phyloP scores from a whole-genome alignment of 2,888 invertebrate genomes.

The Escarpia spicata region DNA sequence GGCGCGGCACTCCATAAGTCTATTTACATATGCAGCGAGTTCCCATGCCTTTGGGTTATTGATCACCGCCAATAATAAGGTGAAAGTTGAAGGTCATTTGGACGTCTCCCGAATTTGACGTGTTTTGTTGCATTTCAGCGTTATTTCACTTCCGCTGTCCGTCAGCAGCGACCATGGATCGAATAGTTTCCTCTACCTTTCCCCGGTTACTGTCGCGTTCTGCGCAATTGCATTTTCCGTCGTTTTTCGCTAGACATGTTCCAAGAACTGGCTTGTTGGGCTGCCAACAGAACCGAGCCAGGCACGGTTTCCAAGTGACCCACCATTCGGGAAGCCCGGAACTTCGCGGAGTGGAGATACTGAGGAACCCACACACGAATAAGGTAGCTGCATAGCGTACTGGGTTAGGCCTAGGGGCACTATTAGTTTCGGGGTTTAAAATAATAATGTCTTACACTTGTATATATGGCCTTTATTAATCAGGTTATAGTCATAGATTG shows the following conservation, averaged over 20 bases:
- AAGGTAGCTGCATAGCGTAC: neutral
- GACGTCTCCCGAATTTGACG: neutral
- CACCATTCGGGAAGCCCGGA: neutral
- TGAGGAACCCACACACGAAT: neutral
- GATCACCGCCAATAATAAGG: slow-evolving; percentile 10
- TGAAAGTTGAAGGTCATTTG: slow-evolving; percentile 6
- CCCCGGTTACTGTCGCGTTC: neutral
- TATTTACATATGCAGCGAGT: neutral
- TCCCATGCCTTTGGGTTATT: neutral
- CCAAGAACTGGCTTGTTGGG: neutral
- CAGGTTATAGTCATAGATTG: neutral
- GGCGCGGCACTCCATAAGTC: neutral
- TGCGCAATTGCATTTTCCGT: neutral
- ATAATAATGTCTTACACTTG: neutral
- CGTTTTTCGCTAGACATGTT: neutral
- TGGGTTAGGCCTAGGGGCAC: neutral
- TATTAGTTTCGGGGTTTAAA: neutral
- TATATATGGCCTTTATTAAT: neutral
- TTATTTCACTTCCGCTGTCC: neutral
- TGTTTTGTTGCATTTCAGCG: neutral
- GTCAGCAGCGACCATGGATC: neutral
- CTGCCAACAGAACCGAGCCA: neutral
- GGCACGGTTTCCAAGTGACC: neutral
- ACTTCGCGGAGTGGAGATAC: neutral
- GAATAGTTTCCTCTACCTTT: neutral